phyloP scores from a whole-genome alignment of 2,797 vertebrate species.

The Typhlichthys subterraneus region DNA sequence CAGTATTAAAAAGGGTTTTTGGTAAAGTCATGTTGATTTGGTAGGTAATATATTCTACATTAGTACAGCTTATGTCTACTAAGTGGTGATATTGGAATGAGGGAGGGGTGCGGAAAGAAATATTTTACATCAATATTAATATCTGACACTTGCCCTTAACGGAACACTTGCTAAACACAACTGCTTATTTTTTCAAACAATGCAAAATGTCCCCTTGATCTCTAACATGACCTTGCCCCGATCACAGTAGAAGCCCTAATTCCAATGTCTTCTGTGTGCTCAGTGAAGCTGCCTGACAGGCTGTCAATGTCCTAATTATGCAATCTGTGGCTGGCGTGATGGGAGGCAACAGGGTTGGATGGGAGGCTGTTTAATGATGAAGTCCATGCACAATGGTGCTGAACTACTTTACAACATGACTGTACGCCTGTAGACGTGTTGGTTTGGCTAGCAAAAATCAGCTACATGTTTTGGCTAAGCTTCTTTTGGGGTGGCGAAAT shows the following conservation, averaged over 20 bases:
- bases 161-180: background rate
- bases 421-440: slow-evolving; percentile 31
- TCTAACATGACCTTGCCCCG: background rate
- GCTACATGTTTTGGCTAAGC: slow-evolving; percentile 35
- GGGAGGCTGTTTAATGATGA: slow-evolving; percentile 9
- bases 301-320: slow-evolving; percentile 40
- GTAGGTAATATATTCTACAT: slow-evolving; percentile 25
- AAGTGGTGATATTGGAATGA: background rate
- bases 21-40: slow-evolving; percentile 25
- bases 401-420: slow-evolving; percentile 21
- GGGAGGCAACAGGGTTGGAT: slow-evolving; percentile 26
- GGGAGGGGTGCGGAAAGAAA: background rate
- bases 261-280: slow-evolving; percentile 14
- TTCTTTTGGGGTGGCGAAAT: slow-evolving; percentile 28
- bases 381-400: slow-evolving; percentile 5
- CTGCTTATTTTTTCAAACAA: background rate
- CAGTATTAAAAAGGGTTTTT: slow-evolving; percentile 20
- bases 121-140: background rate
- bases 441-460: slow-evolving; percentile 32
- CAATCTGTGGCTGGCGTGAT: slow-evolving; percentile 25
- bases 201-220: background rate
- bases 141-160: background rate
- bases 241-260: background rate
- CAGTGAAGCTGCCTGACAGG: slow-evolving; percentile 15
- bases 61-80: slow-evolving; percentile 22